A percentile compares a stretch with the other conserved stretches of the same genome.
phyloP scores from a whole-genome alignment of 2,113 vertebrate genomes.

The Erythrolamprus reginae region DNA sequence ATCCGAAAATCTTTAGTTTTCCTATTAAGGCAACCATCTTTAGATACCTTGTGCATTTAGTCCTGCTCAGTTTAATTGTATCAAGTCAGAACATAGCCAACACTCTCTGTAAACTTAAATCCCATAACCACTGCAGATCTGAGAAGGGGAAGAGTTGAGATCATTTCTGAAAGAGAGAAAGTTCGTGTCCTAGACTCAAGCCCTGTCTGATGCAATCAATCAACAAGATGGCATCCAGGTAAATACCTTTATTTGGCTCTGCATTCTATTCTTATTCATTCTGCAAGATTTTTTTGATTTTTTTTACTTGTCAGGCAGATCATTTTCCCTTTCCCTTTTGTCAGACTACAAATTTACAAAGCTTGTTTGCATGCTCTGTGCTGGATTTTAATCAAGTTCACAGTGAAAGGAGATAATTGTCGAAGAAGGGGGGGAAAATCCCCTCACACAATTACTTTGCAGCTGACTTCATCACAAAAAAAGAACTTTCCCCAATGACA shows the following conservation, averaged over 20 bases:
- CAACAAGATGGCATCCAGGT: constrained; percentile 54
- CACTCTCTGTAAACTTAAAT: not conserved
- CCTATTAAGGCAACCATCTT: not conserved
- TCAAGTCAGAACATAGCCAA: not conserved
- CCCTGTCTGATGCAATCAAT: not conserved
- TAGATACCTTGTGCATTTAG: not conserved
- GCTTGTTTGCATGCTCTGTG: constrained; percentile 60
- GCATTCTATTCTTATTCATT: constrained; percentile 50
- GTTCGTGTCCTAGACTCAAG: not conserved
- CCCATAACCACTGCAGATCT: not conserved
- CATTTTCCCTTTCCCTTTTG: constrained; percentile 62
- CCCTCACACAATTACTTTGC: constrained; percentile 63
- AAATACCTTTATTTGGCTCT: constrained; percentile 56
- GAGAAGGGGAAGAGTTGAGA: not conserved
- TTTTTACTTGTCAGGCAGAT: constrained; percentile 52
- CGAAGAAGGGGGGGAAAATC: constrained; percentile 59
- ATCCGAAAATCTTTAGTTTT: not conserved
- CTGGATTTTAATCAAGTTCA: constrained; percentile 67
- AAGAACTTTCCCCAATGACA: constrained; percentile 49
- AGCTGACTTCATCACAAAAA: constrained; percentile 65
- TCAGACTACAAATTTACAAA: constrained; percentile 63
- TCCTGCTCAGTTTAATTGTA: not conserved
- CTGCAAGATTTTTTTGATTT: constrained; percentile 52
- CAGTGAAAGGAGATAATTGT: constrained; percentile 60
- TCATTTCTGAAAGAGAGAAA: not conserved